phyloP scores from a whole-genome alignment of 2,797 vertebrate species.

The Ambastaia sidthimunki region DNA sequence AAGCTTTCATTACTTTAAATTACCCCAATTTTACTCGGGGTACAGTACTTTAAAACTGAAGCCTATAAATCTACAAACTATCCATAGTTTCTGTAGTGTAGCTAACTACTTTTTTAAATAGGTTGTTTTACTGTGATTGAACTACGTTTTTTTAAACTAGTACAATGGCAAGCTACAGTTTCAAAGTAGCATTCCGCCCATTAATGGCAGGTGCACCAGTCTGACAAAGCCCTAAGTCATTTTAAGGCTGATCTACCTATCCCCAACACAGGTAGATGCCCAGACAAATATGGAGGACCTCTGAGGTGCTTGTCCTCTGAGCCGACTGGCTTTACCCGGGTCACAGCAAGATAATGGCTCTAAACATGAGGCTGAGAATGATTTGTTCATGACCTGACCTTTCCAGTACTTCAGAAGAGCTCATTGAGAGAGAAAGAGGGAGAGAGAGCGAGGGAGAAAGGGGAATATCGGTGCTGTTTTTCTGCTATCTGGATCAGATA shows the following conservation, averaged over 20 bases:
- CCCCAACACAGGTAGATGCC: neutral
- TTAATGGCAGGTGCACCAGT: too few relatives aligned
- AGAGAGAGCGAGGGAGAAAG: slow-evolving; percentile 53
- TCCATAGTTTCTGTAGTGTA: too few relatives aligned
- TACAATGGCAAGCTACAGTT: too few relatives aligned
- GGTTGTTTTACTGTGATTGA: too few relatives aligned
- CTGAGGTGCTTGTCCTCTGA: slow-evolving; percentile 43
- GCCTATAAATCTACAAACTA: too few relatives aligned
- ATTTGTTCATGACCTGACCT: slow-evolving; percentile 54
- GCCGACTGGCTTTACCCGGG: slow-evolving; percentile 31
- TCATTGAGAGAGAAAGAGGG: neutral
- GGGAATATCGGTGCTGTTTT: slow-evolving; percentile 50
- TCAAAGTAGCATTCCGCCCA: too few relatives aligned
- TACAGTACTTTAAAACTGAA: too few relatives aligned
- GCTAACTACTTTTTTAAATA: too few relatives aligned
- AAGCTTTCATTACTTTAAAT: too few relatives aligned
- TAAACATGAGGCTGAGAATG: slow-evolving; percentile 37
- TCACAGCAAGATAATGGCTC: slow-evolving; percentile 44
- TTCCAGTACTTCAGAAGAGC: slow-evolving; percentile 46
- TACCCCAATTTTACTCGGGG: too few relatives aligned
- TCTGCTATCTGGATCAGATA: slow-evolving; percentile 64
- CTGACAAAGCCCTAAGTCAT: too few relatives aligned
- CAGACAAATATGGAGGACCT: slow-evolving; percentile 10
- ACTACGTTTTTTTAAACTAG: too few relatives aligned
- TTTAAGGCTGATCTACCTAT: neutral